Conservation (phyloP, 2,113 vertebrate genomes). For the Athene cunicularia region DNA sequence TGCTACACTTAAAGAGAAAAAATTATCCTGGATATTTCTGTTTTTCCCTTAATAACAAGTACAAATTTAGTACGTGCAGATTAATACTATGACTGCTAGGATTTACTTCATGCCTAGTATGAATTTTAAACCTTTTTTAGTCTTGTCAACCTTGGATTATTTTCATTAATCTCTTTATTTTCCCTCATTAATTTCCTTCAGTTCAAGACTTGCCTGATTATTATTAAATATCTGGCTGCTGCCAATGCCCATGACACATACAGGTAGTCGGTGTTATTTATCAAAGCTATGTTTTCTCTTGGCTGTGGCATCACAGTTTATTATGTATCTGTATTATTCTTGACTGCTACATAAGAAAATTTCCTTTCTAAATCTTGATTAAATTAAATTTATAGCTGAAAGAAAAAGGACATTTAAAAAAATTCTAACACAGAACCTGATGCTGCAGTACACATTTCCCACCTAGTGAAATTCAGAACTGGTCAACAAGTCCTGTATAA, state of each 20-base stretch:
- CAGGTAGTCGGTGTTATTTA: background rate
- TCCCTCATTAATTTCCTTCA: background rate
- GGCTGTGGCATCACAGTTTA: background rate
- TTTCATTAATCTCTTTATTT: background rate
- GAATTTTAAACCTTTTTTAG: background rate
- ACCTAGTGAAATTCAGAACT: background rate
- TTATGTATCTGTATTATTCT: background rate
- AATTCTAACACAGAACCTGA: background rate
- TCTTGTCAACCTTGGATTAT: background rate
- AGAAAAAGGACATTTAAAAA: background rate
- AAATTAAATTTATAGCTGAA: background rate
- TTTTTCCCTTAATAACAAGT: background rate
- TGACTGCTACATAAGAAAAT: background rate
- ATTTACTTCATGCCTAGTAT: background rate
- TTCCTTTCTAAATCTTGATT: background rate
- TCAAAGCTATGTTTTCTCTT: background rate
- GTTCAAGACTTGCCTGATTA: background rate
- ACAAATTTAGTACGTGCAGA: background rate
- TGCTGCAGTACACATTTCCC: background rate
- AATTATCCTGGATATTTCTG: background rate
- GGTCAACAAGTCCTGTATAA: background rate
- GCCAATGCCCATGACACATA: background rate
- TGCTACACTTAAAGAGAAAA: background rate
- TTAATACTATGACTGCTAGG: background rate
- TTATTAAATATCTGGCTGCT: background rate